Base-by-base conservation (phyloP, 2,113 vertebrate species). In the Ia io region DNA sequence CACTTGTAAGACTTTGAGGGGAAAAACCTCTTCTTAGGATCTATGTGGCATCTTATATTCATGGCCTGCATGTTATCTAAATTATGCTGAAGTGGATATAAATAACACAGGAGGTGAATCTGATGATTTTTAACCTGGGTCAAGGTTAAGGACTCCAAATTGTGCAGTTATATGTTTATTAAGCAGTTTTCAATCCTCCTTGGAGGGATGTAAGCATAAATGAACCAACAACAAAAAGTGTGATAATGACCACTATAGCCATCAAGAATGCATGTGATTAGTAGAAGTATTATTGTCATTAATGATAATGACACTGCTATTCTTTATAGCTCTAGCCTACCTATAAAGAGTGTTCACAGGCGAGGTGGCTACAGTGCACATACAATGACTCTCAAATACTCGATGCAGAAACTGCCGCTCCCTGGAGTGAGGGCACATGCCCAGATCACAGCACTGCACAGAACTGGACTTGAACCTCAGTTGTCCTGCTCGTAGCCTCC, bases 361-460 rank as follows among this genome's bases (percentile, higher is more conserved):
- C 37, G 70, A 56, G 65, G 7, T n/a, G n/a, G 44, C 63, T 37
- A 63, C 61, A 32, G 61, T 30, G 61, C 23, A 32, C 13, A 63
- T 28, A 6, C 28, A 85, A 37, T 0, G 37, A 23, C n/a, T 70
- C 47, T 73, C 40, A 69, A 53, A 88, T 40, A 40, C 71, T 8
- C 84, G 70, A 16, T 40, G n/a, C 20, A 56, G 82, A 79, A 78
- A 76, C 1, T 4, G 17, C 71, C 23, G 7, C 11, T 18, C 17
- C 32, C 1, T 2, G 40, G 40, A 53, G 4, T 6, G 3, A 40
- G 40, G 23, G 23, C 28, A n/a, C 10, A 18, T 4, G 20, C 2
- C 4, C 6, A 23, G 87, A 23, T 47, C 20, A 47, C 3, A 16
- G 40, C 8, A 20, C 5, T 37, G 23, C 6, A 9, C 8, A 56